Percentiles rank a stretch among this genome's conserved stretches.
Evolutionary conservation across 2,888 invertebrate species (phyloP).

Genomic region (Hartigia nigra): DNA sequence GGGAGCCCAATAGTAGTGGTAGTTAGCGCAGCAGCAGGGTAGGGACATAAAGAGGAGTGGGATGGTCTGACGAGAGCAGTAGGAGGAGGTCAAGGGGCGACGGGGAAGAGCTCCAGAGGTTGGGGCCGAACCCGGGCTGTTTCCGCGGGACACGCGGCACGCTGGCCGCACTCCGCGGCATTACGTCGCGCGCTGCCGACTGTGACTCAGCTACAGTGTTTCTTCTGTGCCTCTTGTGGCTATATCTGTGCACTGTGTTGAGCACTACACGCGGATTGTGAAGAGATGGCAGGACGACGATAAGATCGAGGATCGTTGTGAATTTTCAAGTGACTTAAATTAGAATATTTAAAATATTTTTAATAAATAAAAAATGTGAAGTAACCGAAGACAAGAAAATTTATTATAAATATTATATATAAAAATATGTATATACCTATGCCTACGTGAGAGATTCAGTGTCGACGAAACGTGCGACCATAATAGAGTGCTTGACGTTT

Average conservation of each 20-base stretch:
- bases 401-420: background rate
- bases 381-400: background rate
- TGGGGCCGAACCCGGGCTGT: constrained; percentile 55
- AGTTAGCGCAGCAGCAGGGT: constrained; percentile 11
- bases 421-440: background rate
- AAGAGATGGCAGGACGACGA: background rate
- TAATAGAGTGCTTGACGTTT: background rate
- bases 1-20: background rate
- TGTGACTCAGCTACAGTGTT: constrained; percentile 53
- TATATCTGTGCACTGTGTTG: background rate
- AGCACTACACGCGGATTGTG: background rate
- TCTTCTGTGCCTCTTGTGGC: background rate
- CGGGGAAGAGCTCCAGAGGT: constrained; percentile 42
- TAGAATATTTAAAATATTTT: background rate
- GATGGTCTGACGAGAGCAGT: constrained; percentile 15
- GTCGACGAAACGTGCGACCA: background rate
- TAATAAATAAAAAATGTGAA: background rate
- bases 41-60: constrained; percentile 20
- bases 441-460: background rate
- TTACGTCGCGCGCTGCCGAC: constrained; percentile 64
- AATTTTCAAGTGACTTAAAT: background rate
- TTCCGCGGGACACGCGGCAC: constrained; percentile 58
- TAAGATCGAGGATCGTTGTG: background rate
- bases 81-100: constrained; percentile 31
- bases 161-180: constrained; percentile 53